These are phyloP conservation scores for Lycaena phlaeas DNA, from an alignment of 2,888 invertebrate genomes.

Conservation along the genomic window DNA sequence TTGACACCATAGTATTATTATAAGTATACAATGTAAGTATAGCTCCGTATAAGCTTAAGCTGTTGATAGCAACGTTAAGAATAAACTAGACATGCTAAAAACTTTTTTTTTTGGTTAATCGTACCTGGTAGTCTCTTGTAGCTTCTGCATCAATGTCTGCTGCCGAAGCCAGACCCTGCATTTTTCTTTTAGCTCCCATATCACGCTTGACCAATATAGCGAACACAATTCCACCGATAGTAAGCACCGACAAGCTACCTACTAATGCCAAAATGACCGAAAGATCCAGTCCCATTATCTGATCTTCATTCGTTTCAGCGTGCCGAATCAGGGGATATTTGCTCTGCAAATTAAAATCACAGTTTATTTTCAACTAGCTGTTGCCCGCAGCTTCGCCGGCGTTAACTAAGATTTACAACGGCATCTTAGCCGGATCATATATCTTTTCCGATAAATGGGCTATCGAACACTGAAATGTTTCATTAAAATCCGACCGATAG, in stretches of 20 bases:
- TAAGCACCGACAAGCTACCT: constrained; percentile 48
- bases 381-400: too few species aligned
- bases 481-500: too few species aligned
- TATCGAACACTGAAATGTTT: too few species aligned
- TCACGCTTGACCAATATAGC: constrained; percentile 80
- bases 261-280: constrained; percentile 50
- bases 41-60: neutral
- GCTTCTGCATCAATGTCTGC: constrained; percentile 85
- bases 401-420: too few species aligned
- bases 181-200: constrained; percentile 83
- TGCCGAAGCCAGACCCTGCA: constrained; percentile 80
- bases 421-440: too few species aligned
- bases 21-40: too few species aligned
- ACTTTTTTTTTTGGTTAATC: neutral
- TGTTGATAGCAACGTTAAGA: neutral
- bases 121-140: constrained; percentile 92
- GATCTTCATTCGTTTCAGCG: constrained; percentile 30
- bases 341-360: constrained; percentile 34
- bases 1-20: too few species aligned
- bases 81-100: neutral
- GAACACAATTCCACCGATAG: constrained; percentile 53
- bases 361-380: neutral
- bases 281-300: constrained; percentile 41
- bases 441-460: too few species aligned
- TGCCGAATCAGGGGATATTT: constrained; percentile 50